Conservation (phyloP, 2,888 invertebrate genomes). For the Ophion ellenae region DNA sequence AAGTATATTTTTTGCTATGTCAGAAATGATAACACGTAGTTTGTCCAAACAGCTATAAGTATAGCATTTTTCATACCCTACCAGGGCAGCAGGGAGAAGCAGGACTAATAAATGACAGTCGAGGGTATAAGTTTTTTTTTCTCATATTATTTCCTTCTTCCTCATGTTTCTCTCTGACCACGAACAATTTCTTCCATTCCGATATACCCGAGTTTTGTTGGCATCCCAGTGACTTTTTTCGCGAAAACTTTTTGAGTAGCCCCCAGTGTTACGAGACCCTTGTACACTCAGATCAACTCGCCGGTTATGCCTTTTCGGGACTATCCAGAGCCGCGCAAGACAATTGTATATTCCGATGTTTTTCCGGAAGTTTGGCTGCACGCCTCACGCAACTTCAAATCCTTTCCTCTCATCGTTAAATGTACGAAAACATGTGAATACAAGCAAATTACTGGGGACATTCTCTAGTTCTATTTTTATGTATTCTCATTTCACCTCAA, state of each 20-base stretch:
- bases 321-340: slow-evolving; percentile 18
- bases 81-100: not conserved
- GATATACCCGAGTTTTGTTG: not conserved
- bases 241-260: slow-evolving; percentile 25
- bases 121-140: slow-evolving; percentile 6
- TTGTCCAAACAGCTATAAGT: not conserved
- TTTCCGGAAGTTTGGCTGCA: slow-evolving; percentile 37
- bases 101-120: not conserved
- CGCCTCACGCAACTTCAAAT: slow-evolving; percentile 16
- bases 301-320: not conserved
- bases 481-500: not conserved
- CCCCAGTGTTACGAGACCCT: slow-evolving; percentile 31
- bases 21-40: not conserved
- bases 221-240: not conserved
- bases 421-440: slow-evolving; percentile 12
- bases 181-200: slow-evolving; percentile 11
- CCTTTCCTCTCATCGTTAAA: not conserved
- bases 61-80: not conserved
- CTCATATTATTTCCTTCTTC: slow-evolving; percentile 1
- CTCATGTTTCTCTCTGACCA: not conserved
- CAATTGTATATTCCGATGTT: slow-evolving; percentile 30
- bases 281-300: not conserved
- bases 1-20: not conserved
- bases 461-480: not conserved
- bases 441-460: not conserved